Evolutionary conservation across 2,888 invertebrate species (phyloP), one percentile per base, ranked within the genome.

Genomic region (Operophtera brumata): DNA sequence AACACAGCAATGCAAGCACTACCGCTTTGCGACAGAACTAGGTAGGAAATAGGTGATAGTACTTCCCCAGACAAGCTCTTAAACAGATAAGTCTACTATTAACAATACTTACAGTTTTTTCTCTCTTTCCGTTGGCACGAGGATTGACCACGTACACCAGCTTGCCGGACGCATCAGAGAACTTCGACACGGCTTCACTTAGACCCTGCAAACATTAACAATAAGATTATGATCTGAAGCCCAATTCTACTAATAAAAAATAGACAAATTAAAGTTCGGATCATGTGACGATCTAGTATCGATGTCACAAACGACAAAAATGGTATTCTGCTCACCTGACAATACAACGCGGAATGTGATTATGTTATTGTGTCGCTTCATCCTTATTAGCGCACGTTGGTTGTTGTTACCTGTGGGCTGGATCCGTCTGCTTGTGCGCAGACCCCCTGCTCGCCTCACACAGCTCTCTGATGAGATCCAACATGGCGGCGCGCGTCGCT

Each of bases 81-180:
- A n/a, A n/a, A n/a, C n/a, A n/a, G n/a, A 2, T 3, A 20, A 4
- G 20, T 34, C 4, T 11, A 3, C 6, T 34, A 11, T 34, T 11
- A 10, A 34, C 0, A 11, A 11, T 44, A 55, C 51, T 58, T 25
- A 82, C 82, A 71, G 73, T 56, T 14, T 75, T 67, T 40, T 79
- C 75, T 5, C 64, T 71, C 2, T 59, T 59, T 12, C 44, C 52
- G 2, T 71, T 67, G 2, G 64, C 59, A 2, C 36, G 58, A 58
- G 25, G 81, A 65, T 54, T 71, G 45, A 67, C 67, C 7, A 65
- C 49, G 43, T 61, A 69, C 32, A 63, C 56, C 37, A 80, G 47
- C 41, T 71, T 72, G n/a, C 67, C 67, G 0, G 77, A 70, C 0
- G 75, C 70, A 0, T 61, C 63, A 0, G 70, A 67, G 30, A 70